Base-by-base conservation (phyloP, 2,113 vertebrate species). In the Hymenochirus boettgeri region DNA sequence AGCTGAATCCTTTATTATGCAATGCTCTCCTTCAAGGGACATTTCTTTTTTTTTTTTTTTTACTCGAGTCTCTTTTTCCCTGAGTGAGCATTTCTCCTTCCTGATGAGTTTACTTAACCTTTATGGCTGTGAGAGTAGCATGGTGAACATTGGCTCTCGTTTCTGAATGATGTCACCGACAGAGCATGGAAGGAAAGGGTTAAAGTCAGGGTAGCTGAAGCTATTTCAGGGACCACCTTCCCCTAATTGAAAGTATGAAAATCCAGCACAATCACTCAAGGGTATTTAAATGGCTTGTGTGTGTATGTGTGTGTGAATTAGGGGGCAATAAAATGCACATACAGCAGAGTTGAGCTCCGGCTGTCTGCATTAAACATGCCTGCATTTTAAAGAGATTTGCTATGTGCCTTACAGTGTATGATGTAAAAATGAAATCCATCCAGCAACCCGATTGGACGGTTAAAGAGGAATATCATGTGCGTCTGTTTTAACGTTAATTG, bases 21-120 rank as follows among this genome's bases (percentile, higher is more conserved):
- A 29, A 64, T 37, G n/a, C 42, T 64, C 62, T 46, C 50, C 19
- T 46, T 33, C 18, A 57, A 65, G 62, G 62, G 39, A 33, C 23
- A 46, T 39, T 13, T 65, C 57, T 35, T 35, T 35, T 35, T 31
- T 31, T 31, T 31, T 31, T 35, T 35, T 35, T 35, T 55, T 56
- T 9, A 48, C 35, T 54, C 24, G 17, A 45, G 33, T 35, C 61
- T 63, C 7, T 10, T 29, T 50, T 26, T 19, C 31, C 53, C 63
- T 51, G 42, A 65, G 54, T 29, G 29, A 37, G 45, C 54, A 48
- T 57, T 65, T 55, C 52, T 26, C 25, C 31, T 11, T 7, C n/a
- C 37, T 15, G 5, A 27, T 25, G 3, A 15, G 46, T 35, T 57
- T 35, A 35, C 35, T 65, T 65, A 65, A 65, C 54, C 63, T 37